These are phyloP conservation scores for Columba livia DNA, from an alignment of 2,113 vertebrate genomes.

Conservation along the genomic window DNA sequence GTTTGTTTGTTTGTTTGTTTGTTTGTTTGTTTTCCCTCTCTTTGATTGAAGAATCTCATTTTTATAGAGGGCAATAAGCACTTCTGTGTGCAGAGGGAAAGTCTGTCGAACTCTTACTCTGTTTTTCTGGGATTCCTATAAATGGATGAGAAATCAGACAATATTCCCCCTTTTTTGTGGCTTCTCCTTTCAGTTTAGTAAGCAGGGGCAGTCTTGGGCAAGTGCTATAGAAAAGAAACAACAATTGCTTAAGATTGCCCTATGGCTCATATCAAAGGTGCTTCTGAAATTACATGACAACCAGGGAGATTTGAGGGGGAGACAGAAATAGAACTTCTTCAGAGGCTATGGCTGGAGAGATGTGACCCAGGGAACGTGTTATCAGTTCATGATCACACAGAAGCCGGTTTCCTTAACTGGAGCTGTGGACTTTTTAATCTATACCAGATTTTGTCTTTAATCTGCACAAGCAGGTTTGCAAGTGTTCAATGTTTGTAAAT, in stretches of 20 bases:
- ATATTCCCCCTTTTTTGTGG: fast-evolving
- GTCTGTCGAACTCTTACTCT: background rate
- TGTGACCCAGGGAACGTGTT: background rate
- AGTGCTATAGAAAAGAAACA: background rate
- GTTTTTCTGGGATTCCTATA: background rate
- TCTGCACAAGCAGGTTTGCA: background rate
- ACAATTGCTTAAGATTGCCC: background rate
- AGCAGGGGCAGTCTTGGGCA: background rate
- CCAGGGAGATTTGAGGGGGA: background rate
- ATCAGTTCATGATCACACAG: background rate
- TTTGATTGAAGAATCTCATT: background rate
- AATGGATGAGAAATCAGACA: background rate
- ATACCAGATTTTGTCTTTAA: background rate
- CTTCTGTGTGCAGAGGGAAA: background rate
- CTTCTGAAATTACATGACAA: slow-evolving; percentile 60
- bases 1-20: too few species aligned
- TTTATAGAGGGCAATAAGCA: background rate
- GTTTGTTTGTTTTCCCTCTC: too few species aligned
- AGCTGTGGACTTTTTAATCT: background rate
- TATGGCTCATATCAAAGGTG: slow-evolving; percentile 12
- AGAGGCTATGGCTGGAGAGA: background rate
- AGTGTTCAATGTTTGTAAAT: background rate
- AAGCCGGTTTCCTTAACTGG: background rate
- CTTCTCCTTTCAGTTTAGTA: background rate
- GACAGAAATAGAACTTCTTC: slow-evolving; percentile 56